Evolutionary conservation across 2,797 vertebrate genomes (phyloP).

Genomic region (Hydrolagus colliei): DNA sequence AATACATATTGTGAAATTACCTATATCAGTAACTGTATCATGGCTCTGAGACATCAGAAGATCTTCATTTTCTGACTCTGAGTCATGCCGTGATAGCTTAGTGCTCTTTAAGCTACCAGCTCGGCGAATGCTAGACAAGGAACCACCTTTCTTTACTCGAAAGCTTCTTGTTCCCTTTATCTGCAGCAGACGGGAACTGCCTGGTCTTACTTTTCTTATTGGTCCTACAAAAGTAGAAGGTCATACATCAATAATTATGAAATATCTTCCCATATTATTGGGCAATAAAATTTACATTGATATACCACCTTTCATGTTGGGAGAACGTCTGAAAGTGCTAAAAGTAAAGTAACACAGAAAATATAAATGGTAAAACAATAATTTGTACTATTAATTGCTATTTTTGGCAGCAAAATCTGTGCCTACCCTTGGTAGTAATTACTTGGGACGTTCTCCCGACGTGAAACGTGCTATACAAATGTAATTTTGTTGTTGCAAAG

Average conservation of each 20-base stretch:
- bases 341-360: too few relatives aligned
- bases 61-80: conserved; percentile 96
- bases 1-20: conserved; percentile 49
- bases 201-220: conserved; percentile 88
- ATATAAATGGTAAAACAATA: too few relatives aligned
- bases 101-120: conserved; percentile 98
- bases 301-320: too few relatives aligned
- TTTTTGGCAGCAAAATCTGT: too few relatives aligned
- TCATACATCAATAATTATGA: background rate
- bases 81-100: conserved; percentile 95
- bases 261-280: too few relatives aligned
- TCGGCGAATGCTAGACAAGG: conserved; percentile 88
- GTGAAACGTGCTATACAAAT: too few relatives aligned
- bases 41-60: conserved; percentile 93
- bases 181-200: conserved; percentile 92
- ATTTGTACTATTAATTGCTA: too few relatives aligned
- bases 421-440: too few relatives aligned
- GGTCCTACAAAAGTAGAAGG: conserved; percentile 69
- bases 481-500: too few relatives aligned
- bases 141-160: conserved; percentile 94
- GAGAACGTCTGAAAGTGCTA: too few relatives aligned
- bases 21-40: conserved; percentile 96
- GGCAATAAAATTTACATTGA: too few relatives aligned
- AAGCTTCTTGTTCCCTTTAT: conserved; percentile 98
- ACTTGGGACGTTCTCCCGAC: too few relatives aligned